Conservation (phyloP, 2,888 invertebrate genomes). For the Colostygia pectinataria region DNA sequence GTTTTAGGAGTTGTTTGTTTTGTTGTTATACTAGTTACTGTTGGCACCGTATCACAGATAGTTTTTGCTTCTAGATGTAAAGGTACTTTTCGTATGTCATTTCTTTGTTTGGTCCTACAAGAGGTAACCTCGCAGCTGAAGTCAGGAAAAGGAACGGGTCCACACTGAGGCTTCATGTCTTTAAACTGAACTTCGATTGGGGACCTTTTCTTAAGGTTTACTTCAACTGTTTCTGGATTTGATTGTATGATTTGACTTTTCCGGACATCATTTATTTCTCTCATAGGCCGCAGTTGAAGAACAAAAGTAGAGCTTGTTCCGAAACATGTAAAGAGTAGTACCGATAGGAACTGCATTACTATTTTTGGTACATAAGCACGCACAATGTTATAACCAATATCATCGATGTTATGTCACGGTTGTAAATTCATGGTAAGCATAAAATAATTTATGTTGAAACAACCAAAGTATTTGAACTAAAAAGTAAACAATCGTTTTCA, state of each 20-base stretch:
- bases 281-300: slow-evolving; percentile 12
- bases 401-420: slow-evolving; percentile 6
- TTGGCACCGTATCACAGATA: background rate
- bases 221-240: background rate
- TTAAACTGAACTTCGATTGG: background rate
- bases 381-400: slow-evolving; percentile 6
- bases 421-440: background rate
- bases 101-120: background rate
- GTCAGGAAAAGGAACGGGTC: slow-evolving; percentile 19
- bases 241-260: background rate
- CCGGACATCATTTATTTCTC: background rate
- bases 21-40: background rate
- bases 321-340: slow-evolving; percentile 6
- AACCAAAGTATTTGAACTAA: too few relatives aligned
- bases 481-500: too few relatives aligned
- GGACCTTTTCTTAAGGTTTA: background rate
- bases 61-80: background rate
- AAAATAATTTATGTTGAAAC: background rate
- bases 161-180: slow-evolving; percentile 12
- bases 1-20: background rate
- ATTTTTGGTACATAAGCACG: background rate
- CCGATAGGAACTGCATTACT: slow-evolving; percentile 8
- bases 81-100: background rate
- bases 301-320: slow-evolving; percentile 3
- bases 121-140: slow-evolving; percentile 18